phyloP scores from a whole-genome alignment of 1,140 invertebrate genomes.

The Aphelenchoides besseyi region DNA sequence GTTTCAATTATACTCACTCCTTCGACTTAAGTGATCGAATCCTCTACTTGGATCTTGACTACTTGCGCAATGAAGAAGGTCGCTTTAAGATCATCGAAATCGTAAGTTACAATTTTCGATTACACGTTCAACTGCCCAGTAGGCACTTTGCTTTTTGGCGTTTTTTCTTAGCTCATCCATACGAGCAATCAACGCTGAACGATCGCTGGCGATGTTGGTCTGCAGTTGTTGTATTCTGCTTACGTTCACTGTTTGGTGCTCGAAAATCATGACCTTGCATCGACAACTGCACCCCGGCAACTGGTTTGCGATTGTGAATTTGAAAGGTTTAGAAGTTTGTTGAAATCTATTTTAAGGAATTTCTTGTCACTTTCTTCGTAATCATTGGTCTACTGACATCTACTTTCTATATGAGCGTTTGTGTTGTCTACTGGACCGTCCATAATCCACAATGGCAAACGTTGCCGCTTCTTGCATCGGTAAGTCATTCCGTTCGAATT shows the following conservation, averaged over 20 bases:
- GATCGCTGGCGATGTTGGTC: constrained; percentile 30
- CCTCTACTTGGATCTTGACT: constrained; percentile 35
- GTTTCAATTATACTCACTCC: constrained; percentile 25
- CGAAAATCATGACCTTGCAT: constrained; percentile 27
- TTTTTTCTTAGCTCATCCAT: constrained; percentile 22
- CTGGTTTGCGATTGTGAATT: constrained; percentile 27
- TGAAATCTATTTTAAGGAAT: constrained; percentile 30
- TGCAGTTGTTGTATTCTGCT: constrained; percentile 22
- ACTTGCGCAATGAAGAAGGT: constrained; percentile 33
- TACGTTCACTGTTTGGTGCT: constrained; percentile 30
- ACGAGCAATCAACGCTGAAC: constrained; percentile 35
- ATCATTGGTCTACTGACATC: constrained; percentile 28
- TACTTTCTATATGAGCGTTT: constrained; percentile 24
- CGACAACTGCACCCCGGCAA: constrained; percentile 5
- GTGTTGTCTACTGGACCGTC: constrained; percentile 27
- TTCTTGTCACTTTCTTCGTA: constrained; percentile 24
- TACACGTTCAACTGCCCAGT: not conserved
- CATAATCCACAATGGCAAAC: constrained; percentile 38
- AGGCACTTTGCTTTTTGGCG: constrained; percentile 29
- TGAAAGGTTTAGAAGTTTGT: constrained; percentile 4
- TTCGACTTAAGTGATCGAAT: constrained; percentile 34
- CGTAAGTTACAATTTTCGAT: constrained; percentile 19
- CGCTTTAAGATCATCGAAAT: constrained; percentile 37
- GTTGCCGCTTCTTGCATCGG: constrained; percentile 28
- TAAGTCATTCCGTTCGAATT: not conserved